A percentile compares a stretch with the other conserved stretches of the same genome.
phyloP scores from a whole-genome alignment of 2,888 invertebrate species.

The Noctua janthina region DNA sequence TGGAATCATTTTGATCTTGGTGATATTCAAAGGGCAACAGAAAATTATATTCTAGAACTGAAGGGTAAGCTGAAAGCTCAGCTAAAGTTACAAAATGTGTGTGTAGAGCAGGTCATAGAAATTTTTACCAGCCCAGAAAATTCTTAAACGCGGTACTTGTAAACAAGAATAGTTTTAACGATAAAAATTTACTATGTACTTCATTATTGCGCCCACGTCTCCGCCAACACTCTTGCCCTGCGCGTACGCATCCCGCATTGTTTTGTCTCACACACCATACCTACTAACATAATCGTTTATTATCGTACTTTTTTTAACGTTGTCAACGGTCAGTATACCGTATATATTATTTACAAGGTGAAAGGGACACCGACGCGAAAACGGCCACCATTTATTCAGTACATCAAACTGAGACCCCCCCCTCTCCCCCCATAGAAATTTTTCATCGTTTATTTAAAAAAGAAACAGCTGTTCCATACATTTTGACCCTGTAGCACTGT shows the following conservation, averaged over 20 bases:
- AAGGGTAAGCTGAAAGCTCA: not conserved
- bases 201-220: slow-evolving; percentile 63
- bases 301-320: slow-evolving; percentile 15
- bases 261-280: slow-evolving; percentile 19
- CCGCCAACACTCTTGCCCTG: slow-evolving; percentile 38
- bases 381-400: too few species aligned
- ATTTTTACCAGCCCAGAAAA: not conserved
- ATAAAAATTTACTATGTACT: slow-evolving; percentile 62
- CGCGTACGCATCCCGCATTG: slow-evolving; percentile 34
- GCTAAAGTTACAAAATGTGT: not conserved
- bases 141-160: not conserved
- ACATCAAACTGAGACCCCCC: too few species aligned
- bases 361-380: too few species aligned
- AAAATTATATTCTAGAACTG: not conserved
- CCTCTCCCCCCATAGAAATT: too few species aligned
- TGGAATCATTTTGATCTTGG: not conserved
- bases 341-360: too few species aligned
- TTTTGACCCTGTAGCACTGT: too few species aligned
- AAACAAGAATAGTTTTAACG: slow-evolving; percentile 38
- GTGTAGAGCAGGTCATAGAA: not conserved
- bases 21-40: not conserved
- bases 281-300: slow-evolving; percentile 16
- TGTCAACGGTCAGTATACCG: slow-evolving; percentile 5
- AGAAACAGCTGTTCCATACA: too few species aligned
- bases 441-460: too few species aligned